Base-by-base conservation (phyloP, 2,888 invertebrate species). In the Pandemis heparana region DNA sequence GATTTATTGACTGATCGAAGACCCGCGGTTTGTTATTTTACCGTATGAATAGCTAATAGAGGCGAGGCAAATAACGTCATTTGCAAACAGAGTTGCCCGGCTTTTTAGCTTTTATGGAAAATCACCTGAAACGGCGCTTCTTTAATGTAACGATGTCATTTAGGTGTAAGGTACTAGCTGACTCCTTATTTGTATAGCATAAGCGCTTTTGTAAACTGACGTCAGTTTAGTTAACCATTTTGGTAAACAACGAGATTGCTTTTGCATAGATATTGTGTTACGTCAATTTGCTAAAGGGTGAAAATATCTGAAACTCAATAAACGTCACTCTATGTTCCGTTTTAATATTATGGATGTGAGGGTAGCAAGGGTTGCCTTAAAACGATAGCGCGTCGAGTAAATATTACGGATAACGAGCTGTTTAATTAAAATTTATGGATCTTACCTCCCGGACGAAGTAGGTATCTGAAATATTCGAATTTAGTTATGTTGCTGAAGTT, bases 1-100 rank as follows among this genome's bases (percentile, higher is more conserved):
- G 80, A 82, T 82, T 82, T 82, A 82, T 82, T 76, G 79, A 77
- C 78, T 76, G 76, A 77, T 76, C 71, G 78, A 75, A 79, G 76
- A 75, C 76, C 66, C 74, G 71, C 73, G 77, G 62, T 74, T 69
- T 61, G 60, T 67, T 74, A 46, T 74, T 41, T 60, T 23, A 60
- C 23, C 46, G 67, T 70, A 65, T 66, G 72, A 75, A 77, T 75
- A 71, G 75, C 74, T 76, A 76, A 80, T 77, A 76, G 51, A 74
- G 65, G 59, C 73, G 74, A 23, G 74, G 68, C 43, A 72, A 68
- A 75, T 74, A 70, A 59, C 39, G 64, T 70, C 74, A 43, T 73
- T 73, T 48, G 73, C 64, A 68, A 73, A 73, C 69, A 69, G 41
- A 59, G 61, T 62, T 66, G 41, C 67, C 39, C 56, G 18, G 59